Evolutionary conservation across 2,797 vertebrate genomes (phyloP), one percentile per base, ranked within the genome.

Genomic region (Enteromius paludinosus): DNA sequence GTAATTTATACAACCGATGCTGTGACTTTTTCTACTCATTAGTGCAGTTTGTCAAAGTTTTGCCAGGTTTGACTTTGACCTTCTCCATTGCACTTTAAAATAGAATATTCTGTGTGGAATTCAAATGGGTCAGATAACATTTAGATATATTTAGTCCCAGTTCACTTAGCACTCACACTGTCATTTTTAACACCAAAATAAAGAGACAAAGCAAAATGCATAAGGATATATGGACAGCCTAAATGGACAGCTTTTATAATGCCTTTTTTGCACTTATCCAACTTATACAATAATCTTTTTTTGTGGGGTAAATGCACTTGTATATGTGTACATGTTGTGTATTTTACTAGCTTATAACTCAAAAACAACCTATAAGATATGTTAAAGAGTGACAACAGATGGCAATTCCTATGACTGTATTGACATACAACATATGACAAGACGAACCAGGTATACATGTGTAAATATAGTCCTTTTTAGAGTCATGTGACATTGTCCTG

Each of bases 391-490:
- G 33, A 66, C 20, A 66, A 38, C 9, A 11, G 9, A 66, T 2
- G 0, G 0, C 10, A 1, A 12, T 38, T 38, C 4, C 3, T 1
- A 38, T 38, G 33, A 0, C 33, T 38, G 33, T n/a, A n/a, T 18
- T n/a, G 33, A n/a, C 20, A 4, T 66, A 9, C 17, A 66, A 66
- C 9, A 4, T 20, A 65, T 11, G 62, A 10, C 5, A 5, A 20
- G 18, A 38, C n/a, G 18, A 66, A n/a, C 9, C 10, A 66, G 11
- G 23, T 28, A 65, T 20, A 4, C 18, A 20, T 11, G 9, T 35
- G 33, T 17, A 38, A 11, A 38, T 5, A 35, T 20, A 4, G 10
- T 38, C 33, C 62, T 38, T 65, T 65, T 38, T n/a, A 65, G 9
- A 17, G 62, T 11, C 0, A 9, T 66, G 10, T 66, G 18, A 66